These are phyloP conservation scores for Poicephalus meyeri DNA, from an alignment of 2,113 vertebrate genomes.

Conservation along the genomic window DNA sequence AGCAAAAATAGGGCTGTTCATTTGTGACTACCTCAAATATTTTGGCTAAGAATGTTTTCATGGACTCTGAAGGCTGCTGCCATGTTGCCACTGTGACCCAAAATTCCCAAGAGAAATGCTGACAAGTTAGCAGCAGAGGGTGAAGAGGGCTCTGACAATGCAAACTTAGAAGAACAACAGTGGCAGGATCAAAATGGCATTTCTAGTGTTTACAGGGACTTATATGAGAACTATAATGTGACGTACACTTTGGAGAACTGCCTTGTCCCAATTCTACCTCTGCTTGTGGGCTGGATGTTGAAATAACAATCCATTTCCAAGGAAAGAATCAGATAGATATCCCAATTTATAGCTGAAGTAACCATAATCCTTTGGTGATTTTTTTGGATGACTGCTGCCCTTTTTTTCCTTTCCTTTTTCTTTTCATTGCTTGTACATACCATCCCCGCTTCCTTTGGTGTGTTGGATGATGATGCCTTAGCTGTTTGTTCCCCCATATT, in stretches of 20 bases:
- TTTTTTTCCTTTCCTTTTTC: background rate
- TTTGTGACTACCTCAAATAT: fast-evolving
- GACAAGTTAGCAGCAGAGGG: background rate
- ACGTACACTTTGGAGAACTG: constrained; percentile 13
- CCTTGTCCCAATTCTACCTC: constrained; percentile 63
- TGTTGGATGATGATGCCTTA: background rate
- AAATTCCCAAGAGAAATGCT: background rate
- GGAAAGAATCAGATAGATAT: background rate
- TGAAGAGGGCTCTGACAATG: background rate
- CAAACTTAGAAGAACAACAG: background rate
- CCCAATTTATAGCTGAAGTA: background rate
- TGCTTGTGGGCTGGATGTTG: constrained; percentile 24
- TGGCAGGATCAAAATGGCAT: constrained; percentile 17
- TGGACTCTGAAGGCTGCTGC: background rate
- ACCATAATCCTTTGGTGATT: background rate
- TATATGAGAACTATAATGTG: background rate
- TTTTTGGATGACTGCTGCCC: background rate
- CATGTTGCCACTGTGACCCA: background rate
- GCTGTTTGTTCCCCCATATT: background rate
- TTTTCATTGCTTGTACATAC: background rate
- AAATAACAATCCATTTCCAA: constrained; percentile 1
- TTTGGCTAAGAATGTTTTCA: background rate
- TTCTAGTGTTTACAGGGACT: constrained; percentile 29
- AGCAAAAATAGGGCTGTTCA: background rate
- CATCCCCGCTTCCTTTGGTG: background rate